Evolutionary conservation across 2,797 vertebrate genomes (phyloP).

Genomic region (Gallinago nigripennis): DNA sequence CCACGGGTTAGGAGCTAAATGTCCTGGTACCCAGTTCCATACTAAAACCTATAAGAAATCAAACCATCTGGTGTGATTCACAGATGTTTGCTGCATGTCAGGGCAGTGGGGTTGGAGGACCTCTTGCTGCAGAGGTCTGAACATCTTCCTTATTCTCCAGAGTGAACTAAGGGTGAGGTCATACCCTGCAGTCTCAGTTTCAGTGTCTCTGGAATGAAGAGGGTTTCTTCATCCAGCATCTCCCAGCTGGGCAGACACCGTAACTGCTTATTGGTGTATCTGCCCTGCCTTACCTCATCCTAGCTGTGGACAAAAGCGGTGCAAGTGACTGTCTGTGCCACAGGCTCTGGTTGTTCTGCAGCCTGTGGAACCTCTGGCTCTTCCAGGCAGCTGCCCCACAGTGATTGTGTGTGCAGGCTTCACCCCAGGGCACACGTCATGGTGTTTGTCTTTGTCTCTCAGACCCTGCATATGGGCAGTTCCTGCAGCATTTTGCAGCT

Average conservation of each 20-base stretch:
- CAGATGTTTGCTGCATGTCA: no score
- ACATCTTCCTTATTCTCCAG: neutral
- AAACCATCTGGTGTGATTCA: neutral
- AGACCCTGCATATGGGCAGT: neutral
- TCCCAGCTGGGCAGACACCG: neutral
- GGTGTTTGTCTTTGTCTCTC: neutral
- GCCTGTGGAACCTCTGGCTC: neutral
- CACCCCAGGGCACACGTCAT: neutral
- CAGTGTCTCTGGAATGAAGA: neutral
- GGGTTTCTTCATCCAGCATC: neutral
- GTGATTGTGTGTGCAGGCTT: neutral
- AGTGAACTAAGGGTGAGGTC: neutral
- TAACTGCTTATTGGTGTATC: neutral
- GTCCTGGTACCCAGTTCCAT: neutral
- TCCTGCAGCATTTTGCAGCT: neutral
- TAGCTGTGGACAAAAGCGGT: accelerated
- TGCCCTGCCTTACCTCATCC: neutral
- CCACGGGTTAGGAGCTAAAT: neutral
- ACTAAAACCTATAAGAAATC: neutral
- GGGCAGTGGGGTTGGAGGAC: neutral
- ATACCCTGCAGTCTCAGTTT: neutral
- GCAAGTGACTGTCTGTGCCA: neutral
- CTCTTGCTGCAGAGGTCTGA: accelerated
- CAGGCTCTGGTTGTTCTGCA: neutral
- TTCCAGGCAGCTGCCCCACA: neutral